Conservation (phyloP, 2,888 invertebrate genomes). For the Odontocerum albicorne region DNA sequence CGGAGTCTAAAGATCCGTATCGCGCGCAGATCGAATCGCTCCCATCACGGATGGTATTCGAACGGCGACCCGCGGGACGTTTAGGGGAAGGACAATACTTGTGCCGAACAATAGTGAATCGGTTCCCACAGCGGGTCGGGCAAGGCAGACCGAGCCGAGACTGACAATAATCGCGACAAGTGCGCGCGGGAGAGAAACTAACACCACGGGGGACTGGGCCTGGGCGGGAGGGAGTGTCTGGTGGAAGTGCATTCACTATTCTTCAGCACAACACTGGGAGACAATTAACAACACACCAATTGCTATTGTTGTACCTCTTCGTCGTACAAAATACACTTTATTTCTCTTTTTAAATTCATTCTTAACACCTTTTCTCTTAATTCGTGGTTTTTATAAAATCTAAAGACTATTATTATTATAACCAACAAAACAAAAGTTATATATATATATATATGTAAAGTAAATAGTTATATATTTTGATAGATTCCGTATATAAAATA, state of each 20-base stretch:
- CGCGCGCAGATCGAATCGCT: too few species aligned
- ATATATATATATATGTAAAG: too few species aligned
- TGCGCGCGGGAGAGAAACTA: too few species aligned
- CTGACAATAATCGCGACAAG: too few species aligned
- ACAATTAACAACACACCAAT: conserved; percentile 9
- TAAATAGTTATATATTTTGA: too few species aligned
- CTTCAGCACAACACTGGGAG: conserved; percentile 52
- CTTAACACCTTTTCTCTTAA: too few species aligned
- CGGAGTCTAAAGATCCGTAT: too few species aligned
- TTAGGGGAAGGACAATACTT: conserved; percentile 43
- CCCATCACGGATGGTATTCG: too few species aligned
- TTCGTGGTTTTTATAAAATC: too few species aligned
- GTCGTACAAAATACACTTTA: conserved; percentile 19
- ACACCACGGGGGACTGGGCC: background rate
- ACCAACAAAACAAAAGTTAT: too few species aligned
- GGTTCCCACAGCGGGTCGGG: conserved; percentile 10
- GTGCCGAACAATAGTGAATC: conserved; percentile 87
- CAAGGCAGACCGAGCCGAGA: background rate
- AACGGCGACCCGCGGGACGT: background rate
- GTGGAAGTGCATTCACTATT: conserved; percentile 62
- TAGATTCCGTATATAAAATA: too few species aligned
- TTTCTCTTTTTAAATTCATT: conserved; percentile 4
- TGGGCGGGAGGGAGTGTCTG: conserved; percentile 39
- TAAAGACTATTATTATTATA: too few species aligned
- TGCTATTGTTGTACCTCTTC: background rate